Evolutionary conservation across 1,140 invertebrate genomes (phyloP).

Genomic region (Neotoxoptera formosana): DNA sequence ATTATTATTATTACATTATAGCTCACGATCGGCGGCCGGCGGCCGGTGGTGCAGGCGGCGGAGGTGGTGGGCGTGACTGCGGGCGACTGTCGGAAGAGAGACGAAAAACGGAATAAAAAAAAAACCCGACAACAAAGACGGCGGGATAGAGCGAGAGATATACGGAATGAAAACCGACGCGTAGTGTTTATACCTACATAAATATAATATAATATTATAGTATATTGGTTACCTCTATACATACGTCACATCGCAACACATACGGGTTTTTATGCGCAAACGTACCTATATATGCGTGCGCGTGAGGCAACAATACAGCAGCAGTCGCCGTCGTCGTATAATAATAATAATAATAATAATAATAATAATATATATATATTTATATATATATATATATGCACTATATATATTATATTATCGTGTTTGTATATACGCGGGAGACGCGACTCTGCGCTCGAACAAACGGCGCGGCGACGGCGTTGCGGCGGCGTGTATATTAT

Average conservation of each 20-base stretch:
- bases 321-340: background rate
- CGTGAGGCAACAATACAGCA: background rate
- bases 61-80: slow-evolving; percentile 29
- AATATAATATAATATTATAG: no score
- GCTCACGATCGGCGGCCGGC: slow-evolving; percentile 14
- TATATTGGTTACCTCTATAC: background rate
- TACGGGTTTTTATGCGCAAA: background rate
- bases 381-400: background rate
- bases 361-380: background rate
- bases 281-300: background rate
- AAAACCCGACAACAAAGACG: slow-evolving; percentile 1
- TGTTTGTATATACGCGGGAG: background rate
- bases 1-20: slow-evolving; percentile 25
- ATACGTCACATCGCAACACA: background rate
- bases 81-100: background rate
- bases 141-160: background rate
- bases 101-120: background rate
- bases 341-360: background rate
- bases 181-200: background rate
- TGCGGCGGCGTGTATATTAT: background rate
- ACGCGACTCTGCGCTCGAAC: background rate
- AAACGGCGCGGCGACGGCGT: background rate
- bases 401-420: background rate
- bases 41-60: background rate
- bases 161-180: background rate